Percentiles rank a stretch among this genome's conserved stretches.
phyloP scores from a whole-genome alignment of 2,797 vertebrate genomes.

The Pteropus rufus region DNA sequence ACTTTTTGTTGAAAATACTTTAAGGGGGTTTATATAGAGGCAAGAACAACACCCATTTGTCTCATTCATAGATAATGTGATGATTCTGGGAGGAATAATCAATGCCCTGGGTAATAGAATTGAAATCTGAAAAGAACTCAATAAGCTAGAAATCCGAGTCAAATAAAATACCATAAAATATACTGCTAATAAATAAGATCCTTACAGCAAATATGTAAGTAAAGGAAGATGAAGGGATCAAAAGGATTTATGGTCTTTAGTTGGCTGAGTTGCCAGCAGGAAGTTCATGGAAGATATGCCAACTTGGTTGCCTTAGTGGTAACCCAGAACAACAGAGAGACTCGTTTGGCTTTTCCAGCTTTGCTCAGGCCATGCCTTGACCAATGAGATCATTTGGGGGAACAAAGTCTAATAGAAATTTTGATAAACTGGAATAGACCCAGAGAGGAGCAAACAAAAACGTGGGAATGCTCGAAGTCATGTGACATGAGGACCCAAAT shows the following conservation, averaged over 20 bases:
- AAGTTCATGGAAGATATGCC: background rate
- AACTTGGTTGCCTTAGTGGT: background rate
- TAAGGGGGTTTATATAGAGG: background rate
- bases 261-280: background rate
- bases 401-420: background rate
- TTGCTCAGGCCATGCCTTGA: background rate
- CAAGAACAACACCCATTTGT: background rate
- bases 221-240: background rate
- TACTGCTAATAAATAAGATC: background rate
- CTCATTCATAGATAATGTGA: background rate
- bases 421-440: background rate
- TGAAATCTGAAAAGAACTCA: conserved; percentile 12
- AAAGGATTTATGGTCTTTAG: background rate
- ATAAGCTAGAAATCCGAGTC: background rate
- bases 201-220: background rate
- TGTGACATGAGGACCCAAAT: background rate
- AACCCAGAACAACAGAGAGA: background rate
- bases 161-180: background rate
- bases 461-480: background rate
- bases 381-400: background rate
- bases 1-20: background rate
- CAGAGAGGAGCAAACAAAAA: background rate
- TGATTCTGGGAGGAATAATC: background rate
- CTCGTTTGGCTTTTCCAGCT: background rate
- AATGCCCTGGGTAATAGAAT: background rate